Evolutionary conservation across 2,888 invertebrate species (phyloP).

Genomic region (Ophion ventricosus): DNA sequence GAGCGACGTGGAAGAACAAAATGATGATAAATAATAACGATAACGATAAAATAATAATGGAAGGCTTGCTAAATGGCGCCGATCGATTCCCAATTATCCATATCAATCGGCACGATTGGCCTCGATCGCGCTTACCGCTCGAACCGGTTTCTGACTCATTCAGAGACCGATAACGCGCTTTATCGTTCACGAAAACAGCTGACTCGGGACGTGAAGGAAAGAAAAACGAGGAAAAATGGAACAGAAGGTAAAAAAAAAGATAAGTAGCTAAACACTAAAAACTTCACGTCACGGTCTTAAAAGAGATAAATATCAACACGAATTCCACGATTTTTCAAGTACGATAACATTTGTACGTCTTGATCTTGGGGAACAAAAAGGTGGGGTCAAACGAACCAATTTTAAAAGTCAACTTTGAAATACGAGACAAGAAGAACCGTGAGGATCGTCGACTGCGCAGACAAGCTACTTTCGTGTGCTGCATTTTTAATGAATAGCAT

Average conservation of each 20-base stretch:
- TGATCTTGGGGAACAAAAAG: neutral
- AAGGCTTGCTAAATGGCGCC: neutral
- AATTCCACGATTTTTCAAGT: neutral
- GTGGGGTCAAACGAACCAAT: neutral
- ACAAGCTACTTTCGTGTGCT: neutral
- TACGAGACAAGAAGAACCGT: neutral
- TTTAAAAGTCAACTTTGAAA: neutral
- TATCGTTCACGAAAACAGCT: slow-evolving; percentile 26
- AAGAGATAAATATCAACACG: slow-evolving; percentile 19
- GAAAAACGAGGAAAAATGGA: neutral
- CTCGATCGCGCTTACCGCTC: slow-evolving; percentile 16
- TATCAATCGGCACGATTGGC: slow-evolving; percentile 31
- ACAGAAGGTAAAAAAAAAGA: neutral
- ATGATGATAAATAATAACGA: neutral
- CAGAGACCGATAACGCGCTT: slow-evolving; percentile 3
- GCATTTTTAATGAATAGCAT: neutral
- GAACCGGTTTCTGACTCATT: slow-evolving; percentile 28
- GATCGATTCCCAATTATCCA: slow-evolving; percentile 13
- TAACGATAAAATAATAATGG: slow-evolving; percentile 21
- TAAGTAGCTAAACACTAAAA: slow-evolving; percentile 3
- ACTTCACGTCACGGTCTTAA: slow-evolving; percentile 1
- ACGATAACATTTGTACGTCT: slow-evolving; percentile 3
- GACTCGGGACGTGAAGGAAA: neutral
- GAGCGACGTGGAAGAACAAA: slow-evolving; percentile 7
- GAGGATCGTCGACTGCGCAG: neutral